phyloP scores from a whole-genome alignment of 2,113 vertebrate species.

The Rhinolophus sinicus region DNA sequence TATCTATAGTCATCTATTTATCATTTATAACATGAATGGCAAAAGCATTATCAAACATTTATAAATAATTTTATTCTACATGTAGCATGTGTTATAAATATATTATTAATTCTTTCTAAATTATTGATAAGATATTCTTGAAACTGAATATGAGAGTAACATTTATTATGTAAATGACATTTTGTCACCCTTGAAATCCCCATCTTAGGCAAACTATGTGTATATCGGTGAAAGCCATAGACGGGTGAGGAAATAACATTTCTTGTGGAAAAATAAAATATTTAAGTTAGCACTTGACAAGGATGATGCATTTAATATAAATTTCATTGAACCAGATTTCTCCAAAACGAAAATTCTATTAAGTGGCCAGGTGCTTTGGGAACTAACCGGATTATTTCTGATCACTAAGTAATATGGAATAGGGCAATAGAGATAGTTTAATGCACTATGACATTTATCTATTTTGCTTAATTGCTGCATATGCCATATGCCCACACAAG shows the following conservation, averaged over 20 bases:
- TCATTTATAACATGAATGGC: conserved; percentile 70
- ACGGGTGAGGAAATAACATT: not conserved
- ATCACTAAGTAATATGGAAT: not conserved
- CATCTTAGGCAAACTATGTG: not conserved
- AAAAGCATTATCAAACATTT: conserved; percentile 81
- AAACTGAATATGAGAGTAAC: conserved; percentile 63
- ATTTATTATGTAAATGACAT: conserved; percentile 52
- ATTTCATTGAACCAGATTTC: not conserved
- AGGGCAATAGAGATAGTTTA: not conserved
- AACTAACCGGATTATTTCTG: not conserved
- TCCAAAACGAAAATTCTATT: not conserved
- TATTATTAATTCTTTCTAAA: conserved; percentile 70
- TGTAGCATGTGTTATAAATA: conserved; percentile 74
- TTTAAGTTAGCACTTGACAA: not conserved
- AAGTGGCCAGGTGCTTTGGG: not conserved
- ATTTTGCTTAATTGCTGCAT: not conserved
- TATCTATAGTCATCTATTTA: conserved; percentile 73
- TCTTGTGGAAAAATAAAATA: conserved; percentile 2
- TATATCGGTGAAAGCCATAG: not conserved
- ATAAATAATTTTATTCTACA: conserved; percentile 75
- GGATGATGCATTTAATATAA: not conserved
- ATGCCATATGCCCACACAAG: not conserved
- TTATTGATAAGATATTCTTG: conserved; percentile 75
- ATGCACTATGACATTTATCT: not conserved
- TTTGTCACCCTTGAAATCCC: conserved; percentile 66